Base-by-base conservation (phyloP, 2,888 invertebrate species). In the Gibbula magus region DNA sequence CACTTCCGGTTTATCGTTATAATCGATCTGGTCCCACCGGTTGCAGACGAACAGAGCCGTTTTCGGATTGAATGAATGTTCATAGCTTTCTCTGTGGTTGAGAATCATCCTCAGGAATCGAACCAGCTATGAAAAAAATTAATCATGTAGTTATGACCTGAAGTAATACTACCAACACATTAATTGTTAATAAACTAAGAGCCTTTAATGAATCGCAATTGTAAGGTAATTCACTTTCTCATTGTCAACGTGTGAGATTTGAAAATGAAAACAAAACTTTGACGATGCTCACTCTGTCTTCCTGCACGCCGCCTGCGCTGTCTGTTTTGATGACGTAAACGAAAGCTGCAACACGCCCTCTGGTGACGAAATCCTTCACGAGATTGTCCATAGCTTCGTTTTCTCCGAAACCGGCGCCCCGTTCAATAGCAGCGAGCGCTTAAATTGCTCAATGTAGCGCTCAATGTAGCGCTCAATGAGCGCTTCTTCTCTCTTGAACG, bases 321-420 rank as follows among this genome's bases (percentile, higher is more conserved):
- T 91, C 90, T 13, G 90, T 89, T 79, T 90, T 91, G 56, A 91
- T 90, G 22, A 91, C 87, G 79, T 91, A 91, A 73, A 91, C 86
- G 78, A 91, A 91, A 35, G 89, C 91, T 51, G 87, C 84, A 13
- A 88, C 88, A 10, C 84, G 83, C 51, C 86, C 86, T 29, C 82
- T 70, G 16, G 83, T 80, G 29, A 91, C 87, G 83, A 87, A 91
- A 32, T 87, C 85, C 77, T 85, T 84, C 7, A 91, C 85, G 32
- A 89, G 84, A 7, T 77, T 79, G 70, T 91, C 89, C 85, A 91
- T 87, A 7, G 84, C 82, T 22, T 89, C 87, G 79, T 90, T 89
- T 79, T 91, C 91, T 0, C 91, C 91, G 53, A 91, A 89, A 0
- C 91, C 91, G n/a, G n/a, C n/a, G n/a, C n/a, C n/a, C n/a, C n/a